Percentiles rank a stretch among this genome's conserved stretches.
Conservation (phyloP, 2,113 vertebrate species). For the Prunella fulvescens region DNA sequence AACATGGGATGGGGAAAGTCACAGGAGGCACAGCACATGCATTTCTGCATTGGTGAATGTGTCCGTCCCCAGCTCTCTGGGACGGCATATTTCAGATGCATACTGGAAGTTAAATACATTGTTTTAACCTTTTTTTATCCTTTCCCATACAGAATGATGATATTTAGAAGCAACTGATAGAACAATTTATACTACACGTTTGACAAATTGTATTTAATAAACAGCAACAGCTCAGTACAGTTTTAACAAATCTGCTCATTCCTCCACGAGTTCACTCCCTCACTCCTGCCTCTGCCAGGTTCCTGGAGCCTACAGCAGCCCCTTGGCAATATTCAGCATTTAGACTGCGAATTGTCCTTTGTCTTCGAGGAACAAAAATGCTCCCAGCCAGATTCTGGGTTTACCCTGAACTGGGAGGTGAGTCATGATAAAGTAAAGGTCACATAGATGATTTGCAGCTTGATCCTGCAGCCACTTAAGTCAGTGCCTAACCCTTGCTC, state of each 20-base stretch:
- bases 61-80: background rate
- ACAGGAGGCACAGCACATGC: background rate
- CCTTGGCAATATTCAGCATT: constrained; percentile 36
- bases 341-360: background rate
- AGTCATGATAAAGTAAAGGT: background rate
- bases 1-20: background rate
- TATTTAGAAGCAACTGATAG: constrained; percentile 47
- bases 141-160: background rate
- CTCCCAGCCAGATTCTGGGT: background rate
- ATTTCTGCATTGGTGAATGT: background rate
- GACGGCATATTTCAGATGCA: background rate
- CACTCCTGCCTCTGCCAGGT: background rate
- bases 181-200: background rate
- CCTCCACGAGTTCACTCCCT: background rate
- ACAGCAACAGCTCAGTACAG: constrained; percentile 9
- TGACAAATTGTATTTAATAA: constrained; percentile 61
- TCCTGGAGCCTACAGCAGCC: constrained; percentile 25
- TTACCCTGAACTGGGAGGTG: background rate
- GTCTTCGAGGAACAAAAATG: background rate
- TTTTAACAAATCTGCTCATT: constrained; percentile 51
- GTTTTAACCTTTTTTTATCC: constrained; percentile 46
- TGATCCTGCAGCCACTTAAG: background rate
- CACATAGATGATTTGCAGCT: background rate
- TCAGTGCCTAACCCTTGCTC: background rate
- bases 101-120: constrained; percentile 35